Evolutionary conservation across 2,888 invertebrate species (phyloP).

Genomic region (Rhagophthalmus giganteus): DNA sequence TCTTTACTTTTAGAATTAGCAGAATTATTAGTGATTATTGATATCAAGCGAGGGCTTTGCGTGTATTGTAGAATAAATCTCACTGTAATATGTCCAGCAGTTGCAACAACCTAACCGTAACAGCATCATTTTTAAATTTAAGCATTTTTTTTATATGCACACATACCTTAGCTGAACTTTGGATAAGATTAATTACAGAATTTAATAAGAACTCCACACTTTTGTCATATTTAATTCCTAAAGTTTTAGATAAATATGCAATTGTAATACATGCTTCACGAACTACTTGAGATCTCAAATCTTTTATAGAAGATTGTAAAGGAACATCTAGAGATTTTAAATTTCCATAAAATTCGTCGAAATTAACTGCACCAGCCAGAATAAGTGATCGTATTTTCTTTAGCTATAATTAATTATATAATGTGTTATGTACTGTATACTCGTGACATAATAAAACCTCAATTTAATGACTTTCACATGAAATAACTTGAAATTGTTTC

Average conservation of each 20-base stretch:
- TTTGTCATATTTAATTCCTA: constrained; percentile 82
- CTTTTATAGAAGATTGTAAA: constrained; percentile 80
- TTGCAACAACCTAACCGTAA: constrained; percentile 74
- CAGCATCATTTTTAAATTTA: not conserved
- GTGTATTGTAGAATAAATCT: constrained; percentile 86
- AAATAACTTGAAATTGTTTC: no score
- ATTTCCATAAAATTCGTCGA: constrained; percentile 73
- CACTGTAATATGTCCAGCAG: constrained; percentile 83
- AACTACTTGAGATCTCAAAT: constrained; percentile 88
- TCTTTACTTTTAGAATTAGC: constrained; percentile 88
- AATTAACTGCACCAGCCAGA: constrained; percentile 73
- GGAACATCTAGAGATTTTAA: constrained; percentile 80
- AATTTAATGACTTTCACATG: no score
- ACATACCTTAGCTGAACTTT: constrained; percentile 89
- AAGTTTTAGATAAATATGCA: constrained; percentile 84
- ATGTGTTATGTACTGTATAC: constrained; percentile 5
- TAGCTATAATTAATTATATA: constrained; percentile 62
- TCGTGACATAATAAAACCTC: no score
- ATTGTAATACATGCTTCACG: constrained; percentile 95
- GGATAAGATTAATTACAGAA: constrained; percentile 84
- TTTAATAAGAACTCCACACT: constrained; percentile 83
- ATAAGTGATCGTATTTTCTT: constrained; percentile 84
- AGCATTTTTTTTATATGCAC: not conserved
- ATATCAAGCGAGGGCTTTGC: constrained; percentile 77
- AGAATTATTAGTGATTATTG: constrained; percentile 75